These are phyloP conservation scores for Morpho helenor DNA, from an alignment of 2,888 invertebrate species.

Conservation along the genomic window DNA sequence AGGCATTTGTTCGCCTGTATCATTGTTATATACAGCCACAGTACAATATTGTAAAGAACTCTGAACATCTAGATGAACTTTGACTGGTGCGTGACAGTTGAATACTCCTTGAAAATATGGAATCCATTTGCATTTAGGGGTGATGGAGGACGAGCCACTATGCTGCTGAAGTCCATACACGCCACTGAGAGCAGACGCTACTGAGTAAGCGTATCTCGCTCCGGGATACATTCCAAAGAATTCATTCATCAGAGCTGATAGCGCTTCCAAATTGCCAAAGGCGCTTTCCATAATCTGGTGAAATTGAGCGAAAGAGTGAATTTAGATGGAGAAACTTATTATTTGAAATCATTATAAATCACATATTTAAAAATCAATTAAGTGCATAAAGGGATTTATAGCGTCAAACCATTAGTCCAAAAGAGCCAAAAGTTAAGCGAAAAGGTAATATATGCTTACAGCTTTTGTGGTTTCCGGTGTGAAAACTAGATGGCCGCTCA, in stretches of 20 bases:
- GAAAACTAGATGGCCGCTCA: slow-evolving; percentile 33
- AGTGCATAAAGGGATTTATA: too few relatives aligned
- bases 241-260: slow-evolving; percentile 61
- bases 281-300: slow-evolving; percentile 53
- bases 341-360: too few relatives aligned
- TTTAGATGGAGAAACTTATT: too few relatives aligned
- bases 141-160: slow-evolving; percentile 37
- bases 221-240: slow-evolving; percentile 61
- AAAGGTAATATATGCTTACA: too few relatives aligned
- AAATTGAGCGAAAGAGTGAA: too few relatives aligned
- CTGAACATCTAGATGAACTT: slow-evolving; percentile 59
- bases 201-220: slow-evolving; percentile 53
- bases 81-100: slow-evolving; percentile 53
- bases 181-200: slow-evolving; percentile 57
- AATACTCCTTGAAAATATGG: slow-evolving; percentile 65
- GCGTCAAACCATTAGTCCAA: too few relatives aligned
- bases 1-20: slow-evolving; percentile 46
- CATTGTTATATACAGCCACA: slow-evolving; percentile 56
- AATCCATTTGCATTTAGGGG: slow-evolving; percentile 57
- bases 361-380: too few relatives aligned
- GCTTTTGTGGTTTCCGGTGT: slow-evolving; percentile 48
- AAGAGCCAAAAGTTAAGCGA: too few relatives aligned
- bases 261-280: slow-evolving; percentile 52
- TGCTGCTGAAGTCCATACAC: slow-evolving; percentile 47
- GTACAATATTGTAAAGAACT: slow-evolving; percentile 43